These are phyloP conservation scores for Teleopsis dalmanni DNA, from an alignment of 1,140 invertebrate species.

Conservation along the genomic window DNA sequence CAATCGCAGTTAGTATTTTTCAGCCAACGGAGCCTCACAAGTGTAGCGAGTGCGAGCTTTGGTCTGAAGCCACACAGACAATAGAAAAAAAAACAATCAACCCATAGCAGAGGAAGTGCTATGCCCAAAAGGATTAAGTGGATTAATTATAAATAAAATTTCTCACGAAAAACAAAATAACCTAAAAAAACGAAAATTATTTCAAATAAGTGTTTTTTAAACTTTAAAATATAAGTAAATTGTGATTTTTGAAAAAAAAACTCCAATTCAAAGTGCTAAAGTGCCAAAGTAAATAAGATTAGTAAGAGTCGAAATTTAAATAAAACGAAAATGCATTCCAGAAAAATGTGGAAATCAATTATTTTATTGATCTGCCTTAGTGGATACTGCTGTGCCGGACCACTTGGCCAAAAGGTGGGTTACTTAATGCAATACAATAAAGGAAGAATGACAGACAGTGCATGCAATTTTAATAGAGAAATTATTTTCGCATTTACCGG, in stretches of 20 bases:
- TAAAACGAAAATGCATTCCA: not conserved
- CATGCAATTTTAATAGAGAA: too few species aligned
- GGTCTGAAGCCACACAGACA: conserved; percentile 16
- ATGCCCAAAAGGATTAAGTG: conserved; percentile 4
- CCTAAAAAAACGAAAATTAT: not conserved
- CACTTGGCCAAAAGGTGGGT: conserved; percentile 30
- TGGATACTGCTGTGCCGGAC: conserved; percentile 30
- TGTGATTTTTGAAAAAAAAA: not conserved
- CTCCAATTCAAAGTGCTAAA: conserved; percentile 8
- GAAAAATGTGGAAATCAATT: conserved; percentile 12
- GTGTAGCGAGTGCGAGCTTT: conserved; percentile 41
- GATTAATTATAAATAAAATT: conserved; percentile 3
- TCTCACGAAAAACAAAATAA: not conserved
- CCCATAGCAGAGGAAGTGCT: conserved; percentile 5
- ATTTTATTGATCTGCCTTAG: conserved; percentile 17
- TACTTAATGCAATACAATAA: too few species aligned
- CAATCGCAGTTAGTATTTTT: conserved; percentile 42
- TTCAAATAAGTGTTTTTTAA: not conserved
- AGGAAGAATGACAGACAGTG: too few species aligned
- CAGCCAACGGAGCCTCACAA: conserved; percentile 44
- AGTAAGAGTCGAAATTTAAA: not conserved
- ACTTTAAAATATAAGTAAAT: not conserved
- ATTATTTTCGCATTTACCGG: too few species aligned
- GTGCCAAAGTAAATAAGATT: conserved; percentile 2
- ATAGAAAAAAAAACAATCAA: not conserved